These are phyloP conservation scores for Acromyrmex heyeri DNA, from an alignment of 1,140 invertebrate species.

Conservation along the genomic window DNA sequence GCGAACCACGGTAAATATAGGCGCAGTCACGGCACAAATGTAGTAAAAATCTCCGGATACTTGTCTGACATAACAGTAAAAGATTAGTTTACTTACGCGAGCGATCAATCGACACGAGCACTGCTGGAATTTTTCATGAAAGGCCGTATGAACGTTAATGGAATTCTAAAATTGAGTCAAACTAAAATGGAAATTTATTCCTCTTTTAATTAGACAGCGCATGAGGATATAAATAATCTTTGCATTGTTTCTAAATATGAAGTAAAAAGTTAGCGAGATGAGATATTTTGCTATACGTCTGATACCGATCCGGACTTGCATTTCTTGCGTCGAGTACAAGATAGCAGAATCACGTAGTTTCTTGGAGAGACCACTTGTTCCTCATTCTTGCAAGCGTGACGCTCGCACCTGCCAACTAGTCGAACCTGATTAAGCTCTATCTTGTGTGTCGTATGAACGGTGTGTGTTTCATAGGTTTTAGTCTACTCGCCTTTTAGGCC, in stretches of 20 bases:
- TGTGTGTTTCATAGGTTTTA: constrained; percentile 53
- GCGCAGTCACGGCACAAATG: constrained; percentile 65
- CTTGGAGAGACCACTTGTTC: constrained; percentile 71
- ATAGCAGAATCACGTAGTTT: constrained; percentile 62
- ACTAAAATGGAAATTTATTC: not conserved
- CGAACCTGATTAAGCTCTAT: constrained; percentile 86
- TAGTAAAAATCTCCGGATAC: constrained; percentile 64
- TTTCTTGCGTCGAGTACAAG: constrained; percentile 61
- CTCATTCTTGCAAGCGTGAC: constrained; percentile 70
- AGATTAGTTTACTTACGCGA: constrained; percentile 69
- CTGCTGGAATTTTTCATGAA: not conserved
- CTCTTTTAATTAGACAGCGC: not conserved
- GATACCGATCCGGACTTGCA: constrained; percentile 61
- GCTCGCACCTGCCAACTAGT: constrained; percentile 86
- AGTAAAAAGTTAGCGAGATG: constrained; percentile 63
- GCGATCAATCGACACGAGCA: not conserved
- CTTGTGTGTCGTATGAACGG: constrained; percentile 81
- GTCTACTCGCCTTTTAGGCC: constrained; percentile 39
- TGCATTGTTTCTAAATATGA: not conserved
- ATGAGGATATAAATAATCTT: not conserved
- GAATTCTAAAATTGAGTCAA: constrained; percentile 59
- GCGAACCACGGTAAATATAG: constrained; percentile 70
- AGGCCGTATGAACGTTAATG: constrained; percentile 26
- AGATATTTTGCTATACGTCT: constrained; percentile 78
- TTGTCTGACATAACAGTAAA: constrained; percentile 74